Evolutionary conservation across 2,797 vertebrate genomes (phyloP), one percentile per base, ranked within the genome.

Genomic region (Malacoctenus gilli): DNA sequence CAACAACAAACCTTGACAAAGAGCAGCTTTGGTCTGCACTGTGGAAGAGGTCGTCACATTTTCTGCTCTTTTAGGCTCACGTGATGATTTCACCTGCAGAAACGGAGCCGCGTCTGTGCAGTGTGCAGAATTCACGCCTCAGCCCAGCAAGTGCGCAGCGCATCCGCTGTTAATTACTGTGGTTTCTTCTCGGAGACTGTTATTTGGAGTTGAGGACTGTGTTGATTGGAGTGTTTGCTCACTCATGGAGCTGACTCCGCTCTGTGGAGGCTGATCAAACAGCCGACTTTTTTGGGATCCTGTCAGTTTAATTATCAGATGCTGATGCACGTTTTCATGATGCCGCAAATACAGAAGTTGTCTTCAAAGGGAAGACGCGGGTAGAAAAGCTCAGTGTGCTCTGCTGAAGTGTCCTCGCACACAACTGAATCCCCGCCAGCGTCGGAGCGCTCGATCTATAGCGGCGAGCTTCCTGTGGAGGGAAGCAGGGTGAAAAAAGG

Each of bases 1-100:
- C 65, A 83, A 80, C 60, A 76, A 75, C 65, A 49, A 50, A 19
- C 42, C 47, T 59, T 48, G 71, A 79, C 83, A 83, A 86, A 86
- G 78, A 68, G 21, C 19, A 67, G 13, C 19, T 44, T 58, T 43
- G 32, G 20, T 9, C 22, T 32, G 16, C 38, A 57, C 31, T 8
- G 13, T 36, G 38, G n/a, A 0, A 40, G 35, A 20, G 10, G 8
- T 11, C 39, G 20, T 54, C 32, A 25, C 40, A 35, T 59, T 39
- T 52, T 62, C 12, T 14, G 6, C 38, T 20, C 22, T 63, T 20
- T 66, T 15, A 10, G 2, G 8, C 21, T 6, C 3, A n/a, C 43
- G 22, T 3, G 12, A 14, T 35, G 8, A 5, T 13, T 9, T 13
- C 4, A 7, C 16, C 18, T 7, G 8, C 1, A 0, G 18, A 59